phyloP scores from a whole-genome alignment of 2,113 vertebrate species.

The Pagrus major region DNA sequence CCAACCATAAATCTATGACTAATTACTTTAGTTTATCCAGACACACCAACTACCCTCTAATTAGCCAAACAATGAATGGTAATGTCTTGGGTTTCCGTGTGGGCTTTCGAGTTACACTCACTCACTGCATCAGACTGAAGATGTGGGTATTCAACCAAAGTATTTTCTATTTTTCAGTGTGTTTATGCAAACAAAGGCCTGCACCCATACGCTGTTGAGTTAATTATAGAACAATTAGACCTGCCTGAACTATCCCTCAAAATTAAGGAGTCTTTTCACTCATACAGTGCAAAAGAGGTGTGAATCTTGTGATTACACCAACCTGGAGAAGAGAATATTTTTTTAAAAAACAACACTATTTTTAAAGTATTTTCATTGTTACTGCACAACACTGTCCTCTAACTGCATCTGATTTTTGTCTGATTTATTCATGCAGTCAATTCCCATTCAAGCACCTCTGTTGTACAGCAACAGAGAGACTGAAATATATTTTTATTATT shows the following conservation, averaged over 20 bases:
- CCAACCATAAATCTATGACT: constrained; percentile 78
- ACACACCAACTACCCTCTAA: constrained; percentile 80
- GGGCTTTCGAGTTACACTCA: constrained; percentile 60
- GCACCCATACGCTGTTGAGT: constrained; percentile 35
- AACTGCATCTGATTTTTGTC: constrained; percentile 29
- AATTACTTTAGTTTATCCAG: constrained; percentile 81
- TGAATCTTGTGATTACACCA: too few relatives aligned
- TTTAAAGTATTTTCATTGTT: not conserved
- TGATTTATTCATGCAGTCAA: constrained; percentile 51
- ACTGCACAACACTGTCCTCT: constrained; percentile 1
- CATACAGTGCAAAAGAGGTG: not conserved
- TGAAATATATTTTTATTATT: constrained; percentile 49
- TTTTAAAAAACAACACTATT: not conserved
- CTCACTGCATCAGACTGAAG: constrained; percentile 60
- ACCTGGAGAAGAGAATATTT: not conserved
- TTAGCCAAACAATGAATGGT: constrained; percentile 80
- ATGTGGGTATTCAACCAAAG: constrained; percentile 53
- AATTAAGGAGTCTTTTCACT: constrained; percentile 8
- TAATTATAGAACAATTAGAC: constrained; percentile 55
- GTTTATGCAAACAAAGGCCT: constrained; percentile 57
- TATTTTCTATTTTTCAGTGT: constrained; percentile 44
- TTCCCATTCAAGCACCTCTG: constrained; percentile 45
- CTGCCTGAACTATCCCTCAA: constrained; percentile 36
- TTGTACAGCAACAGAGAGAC: constrained; percentile 38
- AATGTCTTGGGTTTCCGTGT: constrained; percentile 71